Percentiles rank a stretch among this genome's conserved stretches.
Conservation (phyloP, 2,888 invertebrate genomes). For the Folsomia candida region DNA sequence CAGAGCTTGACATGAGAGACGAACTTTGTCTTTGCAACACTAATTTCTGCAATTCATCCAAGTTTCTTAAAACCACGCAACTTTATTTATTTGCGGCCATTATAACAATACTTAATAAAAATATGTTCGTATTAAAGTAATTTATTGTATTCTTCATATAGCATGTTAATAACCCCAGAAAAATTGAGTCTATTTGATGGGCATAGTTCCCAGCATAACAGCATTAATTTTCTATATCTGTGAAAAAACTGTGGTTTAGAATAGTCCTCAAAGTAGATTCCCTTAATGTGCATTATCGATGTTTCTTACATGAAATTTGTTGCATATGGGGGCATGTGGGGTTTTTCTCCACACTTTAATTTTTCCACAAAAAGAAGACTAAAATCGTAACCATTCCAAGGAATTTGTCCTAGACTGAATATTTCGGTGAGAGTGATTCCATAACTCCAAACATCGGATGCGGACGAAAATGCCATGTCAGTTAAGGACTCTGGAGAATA, state of each 20-base stretch:
- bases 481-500: slow-evolving; percentile 27
- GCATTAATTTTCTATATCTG: slow-evolving; percentile 12
- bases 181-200: slow-evolving; percentile 23
- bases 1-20: background rate
- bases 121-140: too few relatives aligned
- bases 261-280: background rate
- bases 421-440: slow-evolving; percentile 27
- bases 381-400: slow-evolving; percentile 21
- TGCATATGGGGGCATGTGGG: slow-evolving; percentile 18
- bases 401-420: slow-evolving; percentile 26
- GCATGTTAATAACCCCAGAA: background rate
- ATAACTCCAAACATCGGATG: slow-evolving; percentile 34
- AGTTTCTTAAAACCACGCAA: background rate
- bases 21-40: slow-evolving; percentile 11
- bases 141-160: background rate
- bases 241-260: background rate
- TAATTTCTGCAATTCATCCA: slow-evolving; percentile 11
- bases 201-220: slow-evolving; percentile 21
- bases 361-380: slow-evolving; percentile 26
- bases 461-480: slow-evolving; percentile 33
- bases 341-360: slow-evolving; percentile 24
- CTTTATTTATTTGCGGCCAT: background rate
- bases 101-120: too few relatives aligned
- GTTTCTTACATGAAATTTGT: slow-evolving; percentile 21
- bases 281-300: too few relatives aligned